A percentile compares a stretch with the other conserved stretches of the same genome.
Conservation (phyloP, 2,888 invertebrate genomes). For the Erebia epiphron region DNA sequence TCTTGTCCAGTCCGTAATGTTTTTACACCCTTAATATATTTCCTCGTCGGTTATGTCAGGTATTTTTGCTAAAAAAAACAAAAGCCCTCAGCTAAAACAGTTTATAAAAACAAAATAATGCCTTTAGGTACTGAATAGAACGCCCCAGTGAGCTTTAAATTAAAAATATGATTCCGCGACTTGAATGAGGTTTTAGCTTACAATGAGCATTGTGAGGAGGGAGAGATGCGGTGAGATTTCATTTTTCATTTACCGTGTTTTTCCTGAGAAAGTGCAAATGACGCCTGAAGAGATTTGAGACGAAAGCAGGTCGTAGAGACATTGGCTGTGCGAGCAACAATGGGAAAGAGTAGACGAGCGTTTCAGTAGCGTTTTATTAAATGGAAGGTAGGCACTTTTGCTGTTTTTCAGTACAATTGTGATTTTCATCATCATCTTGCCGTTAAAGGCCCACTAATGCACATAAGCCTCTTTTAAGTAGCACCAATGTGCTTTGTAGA, state of each 20-base stretch:
- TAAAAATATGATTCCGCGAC: slow-evolving; percentile 30
- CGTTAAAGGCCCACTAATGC: too few relatives aligned
- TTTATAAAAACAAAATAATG: slow-evolving; percentile 12
- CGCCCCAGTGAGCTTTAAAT: slow-evolving; percentile 22
- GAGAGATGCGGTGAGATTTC: slow-evolving; percentile 68
- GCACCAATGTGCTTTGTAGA: too few relatives aligned
- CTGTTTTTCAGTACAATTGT: too few relatives aligned
- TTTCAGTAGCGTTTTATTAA: background rate
- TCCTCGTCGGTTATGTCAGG: background rate
- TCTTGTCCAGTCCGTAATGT: too few relatives aligned
- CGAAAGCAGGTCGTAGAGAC: slow-evolving; percentile 53
- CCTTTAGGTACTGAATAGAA: slow-evolving; percentile 5
- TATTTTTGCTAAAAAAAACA: background rate
- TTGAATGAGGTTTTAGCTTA: slow-evolving; percentile 41
- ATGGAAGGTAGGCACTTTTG: too few relatives aligned
- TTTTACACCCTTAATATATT: too few relatives aligned
- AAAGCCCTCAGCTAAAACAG: background rate
- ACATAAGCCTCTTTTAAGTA: too few relatives aligned
- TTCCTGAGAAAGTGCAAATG: slow-evolving; percentile 75
- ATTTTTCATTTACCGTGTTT: slow-evolving; percentile 75
- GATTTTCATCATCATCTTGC: too few relatives aligned
- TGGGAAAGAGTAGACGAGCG: slow-evolving; percentile 51
- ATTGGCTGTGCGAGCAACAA: slow-evolving; percentile 47
- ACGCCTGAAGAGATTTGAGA: slow-evolving; percentile 68
- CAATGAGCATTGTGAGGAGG: slow-evolving; percentile 52